A percentile compares a stretch with the other conserved stretches of the same genome.
Evolutionary conservation across 2,888 invertebrate genomes (phyloP).

Genomic region (Amiota mariae): DNA sequence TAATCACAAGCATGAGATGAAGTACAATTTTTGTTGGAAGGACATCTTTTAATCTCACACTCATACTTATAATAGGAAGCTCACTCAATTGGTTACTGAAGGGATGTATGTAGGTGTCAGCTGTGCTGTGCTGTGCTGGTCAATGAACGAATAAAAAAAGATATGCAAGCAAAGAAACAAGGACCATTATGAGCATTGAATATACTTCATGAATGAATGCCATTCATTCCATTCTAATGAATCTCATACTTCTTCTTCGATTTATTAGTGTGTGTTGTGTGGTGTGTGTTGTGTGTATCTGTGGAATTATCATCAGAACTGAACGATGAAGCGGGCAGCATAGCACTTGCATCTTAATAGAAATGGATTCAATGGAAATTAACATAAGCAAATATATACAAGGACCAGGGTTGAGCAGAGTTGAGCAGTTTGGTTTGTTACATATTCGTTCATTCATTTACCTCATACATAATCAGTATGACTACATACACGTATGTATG

Average conservation of each 20-base stretch:
- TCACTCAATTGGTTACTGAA: too few species aligned
- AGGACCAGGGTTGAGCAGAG: slow-evolving; percentile 31
- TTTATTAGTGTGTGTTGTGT: slow-evolving; percentile 35
- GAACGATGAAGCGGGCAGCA: slow-evolving; percentile 39
- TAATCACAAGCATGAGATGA: slow-evolving; percentile 50
- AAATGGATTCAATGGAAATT: slow-evolving; percentile 72
- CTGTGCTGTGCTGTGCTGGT: slow-evolving; percentile 47
- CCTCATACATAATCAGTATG: not conserved
- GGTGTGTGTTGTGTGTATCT: slow-evolving; percentile 55
- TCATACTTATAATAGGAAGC: too few species aligned
- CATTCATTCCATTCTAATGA: slow-evolving; percentile 13
- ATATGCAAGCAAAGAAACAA: not conserved
- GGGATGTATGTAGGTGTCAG: not conserved
- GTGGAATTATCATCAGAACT: slow-evolving; percentile 39
- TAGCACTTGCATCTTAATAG: slow-evolving; percentile 70
- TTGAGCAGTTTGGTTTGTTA: slow-evolving; percentile 38
- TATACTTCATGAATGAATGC: slow-evolving; percentile 36
- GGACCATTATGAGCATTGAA: slow-evolving; percentile 45
- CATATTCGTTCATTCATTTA: slow-evolving; percentile 54
- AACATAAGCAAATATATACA: slow-evolving; percentile 71
- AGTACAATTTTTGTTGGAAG: not conserved
- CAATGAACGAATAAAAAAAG: slow-evolving; percentile 57
- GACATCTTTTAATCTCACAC: slow-evolving; percentile 21
- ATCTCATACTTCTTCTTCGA: slow-evolving; percentile 32
- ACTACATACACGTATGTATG: slow-evolving; percentile 24